These are phyloP conservation scores for Cremastinae sp. DNA, from an alignment of 2,888 invertebrate species.

Conservation along the genomic window DNA sequence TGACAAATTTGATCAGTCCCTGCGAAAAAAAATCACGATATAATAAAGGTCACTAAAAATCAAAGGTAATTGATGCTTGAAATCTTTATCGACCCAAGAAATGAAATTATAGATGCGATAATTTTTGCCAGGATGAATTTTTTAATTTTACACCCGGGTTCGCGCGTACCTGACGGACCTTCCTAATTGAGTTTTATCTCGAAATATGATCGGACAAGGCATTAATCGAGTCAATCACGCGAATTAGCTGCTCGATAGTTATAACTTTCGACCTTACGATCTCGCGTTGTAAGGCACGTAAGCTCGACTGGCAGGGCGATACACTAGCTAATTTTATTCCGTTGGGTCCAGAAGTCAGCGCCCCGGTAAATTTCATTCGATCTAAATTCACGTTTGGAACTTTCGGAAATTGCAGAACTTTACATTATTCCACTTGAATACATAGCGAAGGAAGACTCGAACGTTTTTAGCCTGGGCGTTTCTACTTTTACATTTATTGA, in stretches of 20 bases:
- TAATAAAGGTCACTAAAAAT: neutral
- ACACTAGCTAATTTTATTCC: slow-evolving; percentile 42
- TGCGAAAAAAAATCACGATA: neutral
- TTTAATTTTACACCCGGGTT: no score
- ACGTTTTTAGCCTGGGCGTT: no score
- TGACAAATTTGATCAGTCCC: no score
- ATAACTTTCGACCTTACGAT: slow-evolving; percentile 10
- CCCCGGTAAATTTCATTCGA: slow-evolving; percentile 13
- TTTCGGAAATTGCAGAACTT: slow-evolving; percentile 1
- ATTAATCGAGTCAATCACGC: slow-evolving; percentile 11
- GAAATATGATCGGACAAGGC: neutral
- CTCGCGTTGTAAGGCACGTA: neutral
- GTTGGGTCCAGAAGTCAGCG: slow-evolving; percentile 3
- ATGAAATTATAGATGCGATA: no score
- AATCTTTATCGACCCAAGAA: no score
- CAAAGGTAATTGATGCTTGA: no score
- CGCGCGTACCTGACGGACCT: neutral
- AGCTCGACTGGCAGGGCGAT: neutral
- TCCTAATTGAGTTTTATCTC: slow-evolving; percentile 11
- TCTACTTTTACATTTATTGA: no score
- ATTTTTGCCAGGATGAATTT: no score
- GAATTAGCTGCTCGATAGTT: neutral
- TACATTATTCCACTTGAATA: neutral
- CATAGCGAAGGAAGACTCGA: neutral
- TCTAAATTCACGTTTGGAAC: neutral